Evolutionary conservation across 37 sponge, comb jelly and placozoan genomes (phyloP).

Genomic region (Tethya wilhelma): DNA sequence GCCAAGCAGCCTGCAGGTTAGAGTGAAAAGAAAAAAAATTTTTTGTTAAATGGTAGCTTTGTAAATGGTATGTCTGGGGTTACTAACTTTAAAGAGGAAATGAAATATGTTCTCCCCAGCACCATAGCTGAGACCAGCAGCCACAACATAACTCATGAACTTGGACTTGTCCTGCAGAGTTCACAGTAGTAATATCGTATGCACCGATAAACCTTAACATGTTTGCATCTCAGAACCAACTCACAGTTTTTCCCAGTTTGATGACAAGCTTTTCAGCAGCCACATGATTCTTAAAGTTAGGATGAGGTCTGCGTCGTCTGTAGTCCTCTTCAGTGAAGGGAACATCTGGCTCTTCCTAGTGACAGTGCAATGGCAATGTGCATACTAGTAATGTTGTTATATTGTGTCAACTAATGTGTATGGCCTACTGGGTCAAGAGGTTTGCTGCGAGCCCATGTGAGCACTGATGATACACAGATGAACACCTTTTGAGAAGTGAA

Average conservation of each 20-base stretch:
- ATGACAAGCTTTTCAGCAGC: conserved; percentile 88
- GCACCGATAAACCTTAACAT: too few species aligned
- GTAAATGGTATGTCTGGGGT: too few species aligned
- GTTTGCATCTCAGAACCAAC: too few species aligned
- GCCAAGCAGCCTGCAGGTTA: conserved; percentile 90
- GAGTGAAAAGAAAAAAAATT: conserved; percentile 54
- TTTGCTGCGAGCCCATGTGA: conserved; percentile 96
- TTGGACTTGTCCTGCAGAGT: conserved; percentile 78
- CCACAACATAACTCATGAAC: conserved; percentile 89
- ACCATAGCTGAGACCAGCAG: conserved; percentile 91
- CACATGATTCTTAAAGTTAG: conserved; percentile 87
- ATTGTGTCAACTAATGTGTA: too few species aligned
- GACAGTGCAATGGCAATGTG: background rate
- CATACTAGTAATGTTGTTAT: background rate
- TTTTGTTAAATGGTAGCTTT: too few species aligned
- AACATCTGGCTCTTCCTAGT: conserved; percentile 94
- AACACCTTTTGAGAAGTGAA: conserved; percentile 84
- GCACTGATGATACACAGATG: conserved; percentile 84
- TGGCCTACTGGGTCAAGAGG: conserved; percentile 92
- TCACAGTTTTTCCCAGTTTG: conserved; percentile 93
- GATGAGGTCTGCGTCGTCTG: conserved; percentile 88
- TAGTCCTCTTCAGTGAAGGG: conserved; percentile 98
- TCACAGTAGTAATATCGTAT: too few species aligned
- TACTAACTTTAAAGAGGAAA: conserved; percentile 88
- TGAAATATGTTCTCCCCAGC: conserved; percentile 88